A percentile compares a stretch with the other conserved stretches of the same genome.
Evolutionary conservation across 2,888 invertebrate species (phyloP).

Genomic region (Mythimna impura): DNA sequence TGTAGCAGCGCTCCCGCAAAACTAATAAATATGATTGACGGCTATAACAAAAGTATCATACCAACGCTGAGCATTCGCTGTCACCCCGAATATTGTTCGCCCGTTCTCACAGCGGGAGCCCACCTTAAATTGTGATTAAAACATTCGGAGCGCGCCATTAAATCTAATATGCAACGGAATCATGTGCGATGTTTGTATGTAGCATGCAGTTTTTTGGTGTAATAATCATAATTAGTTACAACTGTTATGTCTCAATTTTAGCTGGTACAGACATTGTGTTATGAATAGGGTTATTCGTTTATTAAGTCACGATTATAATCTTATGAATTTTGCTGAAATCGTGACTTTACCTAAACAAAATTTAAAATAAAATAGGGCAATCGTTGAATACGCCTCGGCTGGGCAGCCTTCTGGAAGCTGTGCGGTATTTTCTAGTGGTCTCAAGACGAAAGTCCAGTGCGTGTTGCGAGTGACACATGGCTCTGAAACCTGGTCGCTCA

Average conservation of each 20-base stretch:
- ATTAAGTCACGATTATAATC: conserved; percentile 1
- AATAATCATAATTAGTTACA: conserved; percentile 79
- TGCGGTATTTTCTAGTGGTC: too few species aligned
- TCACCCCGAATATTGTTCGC: conserved; percentile 32
- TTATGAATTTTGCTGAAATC: background rate
- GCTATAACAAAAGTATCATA: background rate
- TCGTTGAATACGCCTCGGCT: too few species aligned
- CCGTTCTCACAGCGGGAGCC: conserved; percentile 51
- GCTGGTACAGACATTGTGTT: conserved; percentile 31
- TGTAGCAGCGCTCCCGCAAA: too few species aligned
- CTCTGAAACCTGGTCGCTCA: too few species aligned
- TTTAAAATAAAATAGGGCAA: too few species aligned
- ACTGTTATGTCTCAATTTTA: conserved; percentile 54
- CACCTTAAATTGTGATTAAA: conserved; percentile 82
- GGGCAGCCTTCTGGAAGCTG: too few species aligned
- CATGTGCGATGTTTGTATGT: conserved; percentile 78
- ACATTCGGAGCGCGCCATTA: conserved; percentile 86
- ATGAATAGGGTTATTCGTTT: conserved; percentile 29
- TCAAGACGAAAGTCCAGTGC: too few species aligned
- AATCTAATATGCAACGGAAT: conserved; percentile 88
- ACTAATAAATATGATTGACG: too few species aligned
- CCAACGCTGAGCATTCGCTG: conserved; percentile 10
- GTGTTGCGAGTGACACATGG: too few species aligned
- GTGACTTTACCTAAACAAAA: too few species aligned
- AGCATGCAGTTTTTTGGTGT: conserved; percentile 78